phyloP scores from a whole-genome alignment of 2,113 vertebrate genomes.

The Clarias gariepinus region DNA sequence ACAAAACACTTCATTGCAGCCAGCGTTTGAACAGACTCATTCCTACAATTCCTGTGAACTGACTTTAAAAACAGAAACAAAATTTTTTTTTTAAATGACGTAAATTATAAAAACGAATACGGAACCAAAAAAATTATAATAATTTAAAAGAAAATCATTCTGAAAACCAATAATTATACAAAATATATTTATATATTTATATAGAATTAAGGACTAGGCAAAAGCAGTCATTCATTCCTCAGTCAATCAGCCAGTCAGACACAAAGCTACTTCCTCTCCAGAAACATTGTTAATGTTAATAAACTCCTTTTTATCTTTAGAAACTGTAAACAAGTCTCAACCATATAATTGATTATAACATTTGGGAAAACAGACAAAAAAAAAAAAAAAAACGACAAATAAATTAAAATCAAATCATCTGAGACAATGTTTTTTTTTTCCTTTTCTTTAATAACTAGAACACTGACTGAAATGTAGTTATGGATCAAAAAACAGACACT shows the following conservation, averaged over 20 bases:
- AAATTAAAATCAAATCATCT: slow-evolving; percentile 62
- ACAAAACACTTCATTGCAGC: slow-evolving; percentile 68
- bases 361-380: slow-evolving; percentile 60
- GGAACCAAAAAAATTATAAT: slow-evolving; percentile 54
- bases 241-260: slow-evolving; percentile 59
- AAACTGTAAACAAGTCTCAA: slow-evolving; percentile 67
- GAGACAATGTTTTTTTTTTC: slow-evolving; percentile 53
- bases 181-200: slow-evolving; percentile 70
- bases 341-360: slow-evolving; percentile 64
- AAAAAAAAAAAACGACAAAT: slow-evolving; percentile 50
- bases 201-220: slow-evolving; percentile 66
- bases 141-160: slow-evolving; percentile 59
- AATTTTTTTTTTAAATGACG: too few species aligned
- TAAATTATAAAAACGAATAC: slow-evolving; percentile 37
- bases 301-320: slow-evolving; percentile 65
- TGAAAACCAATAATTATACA: slow-evolving; percentile 66
- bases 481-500: slow-evolving; percentile 63
- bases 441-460: slow-evolving; percentile 62
- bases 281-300: slow-evolving; percentile 57
- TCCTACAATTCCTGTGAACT: slow-evolving; percentile 55
- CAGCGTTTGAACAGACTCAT: slow-evolving; percentile 59
- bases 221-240: slow-evolving; percentile 59
- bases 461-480: slow-evolving; percentile 65
- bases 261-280: slow-evolving; percentile 59
- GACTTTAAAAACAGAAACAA: slow-evolving; percentile 35